Percentiles rank a stretch among this genome's conserved stretches.
phyloP scores from a whole-genome alignment of 2,888 invertebrate species.

The Conomelus anceps region DNA sequence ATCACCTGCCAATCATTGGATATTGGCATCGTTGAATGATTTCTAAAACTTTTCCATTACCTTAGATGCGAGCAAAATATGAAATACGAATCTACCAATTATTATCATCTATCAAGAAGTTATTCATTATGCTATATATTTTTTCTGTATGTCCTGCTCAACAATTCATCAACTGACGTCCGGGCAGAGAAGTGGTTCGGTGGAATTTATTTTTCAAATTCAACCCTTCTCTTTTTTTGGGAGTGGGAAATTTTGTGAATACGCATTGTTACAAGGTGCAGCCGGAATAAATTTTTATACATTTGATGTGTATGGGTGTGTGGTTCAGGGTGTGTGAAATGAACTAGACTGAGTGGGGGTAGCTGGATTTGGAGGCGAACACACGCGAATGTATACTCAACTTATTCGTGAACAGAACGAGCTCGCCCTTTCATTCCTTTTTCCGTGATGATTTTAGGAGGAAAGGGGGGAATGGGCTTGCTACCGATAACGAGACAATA shows the following conservation, averaged over 20 bases:
- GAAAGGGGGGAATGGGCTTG: neutral
- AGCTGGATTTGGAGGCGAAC: neutral
- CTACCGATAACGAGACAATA: neutral
- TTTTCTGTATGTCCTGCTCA: neutral
- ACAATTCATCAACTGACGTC: neutral
- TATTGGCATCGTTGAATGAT: neutral
- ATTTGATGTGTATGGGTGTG: neutral
- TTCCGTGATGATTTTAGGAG: neutral
- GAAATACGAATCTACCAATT: neutral
- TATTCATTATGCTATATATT: neutral
- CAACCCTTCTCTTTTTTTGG: neutral
- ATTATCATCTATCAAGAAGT: neutral
- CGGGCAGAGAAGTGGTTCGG: neutral
- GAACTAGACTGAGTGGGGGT: no score
- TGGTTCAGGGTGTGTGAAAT: neutral
- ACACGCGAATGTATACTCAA: neutral
- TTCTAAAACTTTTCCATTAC: neutral
- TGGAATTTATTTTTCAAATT: neutral
- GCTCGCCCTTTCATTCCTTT: neutral
- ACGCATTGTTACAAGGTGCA: neutral
- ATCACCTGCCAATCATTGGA: neutral
- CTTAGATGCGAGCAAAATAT: neutral
- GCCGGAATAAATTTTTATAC: neutral
- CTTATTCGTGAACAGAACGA: neutral
- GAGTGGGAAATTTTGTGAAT: neutral